A percentile compares a stretch with the other conserved stretches of the same genome.
Evolutionary conservation across 2,888 invertebrate genomes (phyloP).

Genomic region (Heliconius ismenius): DNA sequence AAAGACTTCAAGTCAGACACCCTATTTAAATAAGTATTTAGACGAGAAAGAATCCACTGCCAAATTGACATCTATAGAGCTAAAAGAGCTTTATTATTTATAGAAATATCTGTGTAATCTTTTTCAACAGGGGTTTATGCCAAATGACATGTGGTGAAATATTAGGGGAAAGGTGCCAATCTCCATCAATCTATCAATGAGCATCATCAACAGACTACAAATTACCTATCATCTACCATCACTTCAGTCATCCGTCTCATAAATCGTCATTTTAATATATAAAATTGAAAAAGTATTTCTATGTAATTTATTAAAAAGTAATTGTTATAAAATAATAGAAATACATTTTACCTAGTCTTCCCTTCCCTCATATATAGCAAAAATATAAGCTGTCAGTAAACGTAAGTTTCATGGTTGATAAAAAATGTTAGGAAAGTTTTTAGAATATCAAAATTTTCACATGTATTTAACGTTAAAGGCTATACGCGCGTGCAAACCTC

Average conservation of each 20-base stretch:
- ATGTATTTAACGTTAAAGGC: conserved; percentile 4
- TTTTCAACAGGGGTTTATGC: neutral
- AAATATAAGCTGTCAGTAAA: neutral
- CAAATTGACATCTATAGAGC: neutral
- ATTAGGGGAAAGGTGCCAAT: conserved; percentile 9
- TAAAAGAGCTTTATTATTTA: neutral
- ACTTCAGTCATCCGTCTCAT: neutral
- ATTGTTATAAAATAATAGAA: neutral
- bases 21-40: neutral
- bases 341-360: neutral
- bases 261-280: neutral
- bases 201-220: neutral
- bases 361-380: too few relatives aligned
- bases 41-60: neutral
- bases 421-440: conserved; percentile 1
- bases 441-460: neutral
- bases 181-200: neutral
- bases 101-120: neutral
- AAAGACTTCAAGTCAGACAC: neutral
- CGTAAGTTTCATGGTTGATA: neutral
- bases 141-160: neutral
- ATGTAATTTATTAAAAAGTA: too few relatives aligned
- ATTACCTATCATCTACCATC: neutral
- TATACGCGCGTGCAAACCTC: conserved; percentile 2
- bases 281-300: too few relatives aligned